phyloP scores from a whole-genome alignment of 2,888 invertebrate genomes.

The Ashinkailepas kermadecensis region DNA sequence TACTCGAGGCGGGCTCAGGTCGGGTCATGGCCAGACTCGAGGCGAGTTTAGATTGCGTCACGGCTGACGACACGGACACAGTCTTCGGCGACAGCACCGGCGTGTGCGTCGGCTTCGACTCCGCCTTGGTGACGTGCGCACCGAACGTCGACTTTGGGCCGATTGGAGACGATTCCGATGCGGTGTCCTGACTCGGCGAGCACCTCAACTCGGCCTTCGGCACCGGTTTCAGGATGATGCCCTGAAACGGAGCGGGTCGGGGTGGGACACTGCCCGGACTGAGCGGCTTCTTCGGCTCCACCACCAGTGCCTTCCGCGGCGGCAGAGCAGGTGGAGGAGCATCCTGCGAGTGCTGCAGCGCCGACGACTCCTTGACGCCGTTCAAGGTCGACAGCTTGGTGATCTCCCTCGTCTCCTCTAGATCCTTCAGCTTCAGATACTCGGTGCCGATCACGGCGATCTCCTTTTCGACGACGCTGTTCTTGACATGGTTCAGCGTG shows the following conservation, averaged over 20 bases:
- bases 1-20: neutral
- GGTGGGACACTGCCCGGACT: conserved; percentile 19
- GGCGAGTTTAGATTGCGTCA: conserved; percentile 19
- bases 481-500: conserved; percentile 13
- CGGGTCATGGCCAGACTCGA: neutral
- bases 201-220: conserved; percentile 27
- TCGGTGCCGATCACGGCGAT: conserved; percentile 3
- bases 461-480: conserved; percentile 19
- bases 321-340: conserved; percentile 2
- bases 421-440: conserved; percentile 2
- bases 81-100: neutral
- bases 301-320: conserved; percentile 26
- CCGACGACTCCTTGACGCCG: neutral
- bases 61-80: neutral
- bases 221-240: conserved; percentile 16
- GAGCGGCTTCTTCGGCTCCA: conserved; percentile 24
- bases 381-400: neutral
- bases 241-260: conserved; percentile 21
- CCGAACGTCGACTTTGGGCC: too few species aligned
- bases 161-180: too few species aligned
- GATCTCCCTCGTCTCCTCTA: neutral
- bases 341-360: neutral
- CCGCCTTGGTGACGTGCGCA: conserved; percentile 21
- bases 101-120: conserved; percentile 24
- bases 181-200: conserved; percentile 30